Evolutionary conservation across 2,113 vertebrate genomes (phyloP), one percentile per base, ranked within the genome.

Genomic region (Plestiodon gilberti): DNA sequence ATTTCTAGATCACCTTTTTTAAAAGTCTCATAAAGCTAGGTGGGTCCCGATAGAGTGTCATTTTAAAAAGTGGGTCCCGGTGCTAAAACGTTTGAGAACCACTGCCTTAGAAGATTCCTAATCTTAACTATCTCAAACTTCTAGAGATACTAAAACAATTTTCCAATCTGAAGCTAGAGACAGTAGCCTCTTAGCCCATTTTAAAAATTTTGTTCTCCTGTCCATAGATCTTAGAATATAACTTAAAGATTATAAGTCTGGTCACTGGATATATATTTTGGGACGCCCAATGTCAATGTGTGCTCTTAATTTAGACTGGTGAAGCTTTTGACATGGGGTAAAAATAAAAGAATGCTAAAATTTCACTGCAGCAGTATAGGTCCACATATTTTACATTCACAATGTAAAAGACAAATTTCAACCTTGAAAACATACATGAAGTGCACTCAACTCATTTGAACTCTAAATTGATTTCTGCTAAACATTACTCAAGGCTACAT

Each of bases 401-500:
- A 79, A 20, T 35, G 33, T 52, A 74, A 84, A 86, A 87, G 6
- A 17, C 82, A 89, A 88, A 77, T 88, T 91, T 78, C 92, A 93
- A 91, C 91, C 93, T 91, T 94, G 71, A 94, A 90, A 13, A 23
- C 9, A 59, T 64, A 82, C 6, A 85, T 84, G 62, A 92, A 91
- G 88, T 48, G 28, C 35, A 85, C 83, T 92, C 80, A 90, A 91
- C 90, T 93, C 80, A 91, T 93, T 87, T 93, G 89, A 95, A 94
- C 92, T 91, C 64, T n/a, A 87, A 83, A 94, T 91, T 94, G 93
- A 95, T 95, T 95, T 93, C 91, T 79, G 85, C 78, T 93, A 91
- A 91, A 87, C 85, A 91, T 94, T 76, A 87, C 92, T 93, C 70
- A 90, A 90, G 89, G 89, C 88, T 89, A 93, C 90, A 80, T 82